Base-by-base conservation (phyloP, 2,888 invertebrate genomes). In the Ophioninae sp. region DNA sequence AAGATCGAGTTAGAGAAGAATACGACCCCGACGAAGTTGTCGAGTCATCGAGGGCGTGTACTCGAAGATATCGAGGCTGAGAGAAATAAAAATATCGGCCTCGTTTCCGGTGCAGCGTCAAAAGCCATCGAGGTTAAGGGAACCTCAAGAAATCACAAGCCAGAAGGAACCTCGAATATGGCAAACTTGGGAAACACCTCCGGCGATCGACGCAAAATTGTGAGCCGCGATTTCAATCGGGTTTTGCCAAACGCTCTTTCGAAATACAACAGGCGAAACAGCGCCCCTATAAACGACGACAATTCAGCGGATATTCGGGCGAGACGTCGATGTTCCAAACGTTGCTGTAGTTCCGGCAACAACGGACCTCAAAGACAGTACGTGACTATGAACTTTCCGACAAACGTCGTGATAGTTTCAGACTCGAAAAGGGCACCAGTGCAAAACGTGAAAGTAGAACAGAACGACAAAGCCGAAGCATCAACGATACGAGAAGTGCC, bases 191-290 rank as follows among this genome's bases (percentile, higher is more conserved):
- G 57, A 20, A 75, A 23, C 7, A 8, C 80, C 8, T 23, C 82
- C 23, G 0, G 1, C 0, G 50, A 50, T 20, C 64, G 44, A 21
- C 80, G 68, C 0, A 37, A 37, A n/a, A 56, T 7, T 1, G 5
- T 78, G n/a, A 20, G 5, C 2, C 67, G 65, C 20, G 50, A 57
- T 68, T 74, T 84, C 37, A 13, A 79, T 61, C 77, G 80, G 23
- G 39, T 82, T 61, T 23, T 84, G 23, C 6, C 17, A 13, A 70
- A 74, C 59, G 8, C 61, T 7, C n/a, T 62, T 23, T 30, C 44
- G n/a, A 59, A 37, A 23, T 17, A 17, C 20, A 74, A 76, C 7
- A 8, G 67, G 1, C 21, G 7, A 23, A 21, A 81, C 21, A 64
- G 20, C n/a, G 23, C 21, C 30, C 72, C 76, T 6, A 30, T n/a